phyloP scores from a whole-genome alignment of 2,888 invertebrate species.

The Acleris literana region DNA sequence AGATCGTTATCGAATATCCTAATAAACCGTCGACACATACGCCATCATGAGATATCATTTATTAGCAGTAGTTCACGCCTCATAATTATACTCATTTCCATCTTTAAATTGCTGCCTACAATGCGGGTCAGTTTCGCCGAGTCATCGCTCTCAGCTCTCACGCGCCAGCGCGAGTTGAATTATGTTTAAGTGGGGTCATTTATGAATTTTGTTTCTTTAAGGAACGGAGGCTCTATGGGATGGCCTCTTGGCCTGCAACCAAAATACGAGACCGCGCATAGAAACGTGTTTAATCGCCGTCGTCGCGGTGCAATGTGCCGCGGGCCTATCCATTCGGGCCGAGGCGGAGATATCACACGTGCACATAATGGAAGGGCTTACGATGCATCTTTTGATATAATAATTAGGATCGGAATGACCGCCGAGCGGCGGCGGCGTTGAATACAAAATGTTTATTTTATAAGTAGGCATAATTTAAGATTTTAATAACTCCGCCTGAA shows the following conservation, averaged over 20 bases:
- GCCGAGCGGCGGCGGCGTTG: conserved; percentile 53
- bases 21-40: conserved; percentile 59
- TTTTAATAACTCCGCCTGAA: conserved; percentile 69
- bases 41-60: conserved; percentile 53
- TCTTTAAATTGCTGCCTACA: conserved; percentile 54
- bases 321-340: conserved; percentile 60
- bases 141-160: conserved; percentile 65
- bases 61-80: conserved; percentile 52
- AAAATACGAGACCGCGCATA: conserved; percentile 80
- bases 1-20: conserved; percentile 51
- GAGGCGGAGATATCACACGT: conserved; percentile 56
- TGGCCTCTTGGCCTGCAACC: conserved; percentile 47
- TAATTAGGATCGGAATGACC: conserved; percentile 66
- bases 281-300: conserved; percentile 80
- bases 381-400: conserved; percentile 78
- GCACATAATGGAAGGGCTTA: conserved; percentile 59
- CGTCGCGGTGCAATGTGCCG: conserved; percentile 63
- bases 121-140: conserved; percentile 53
- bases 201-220: conserved; percentile 54
- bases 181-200: conserved; percentile 60
- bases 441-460: conserved; percentile 76
- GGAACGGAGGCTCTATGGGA: conserved; percentile 40
- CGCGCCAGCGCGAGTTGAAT: conserved; percentile 56
- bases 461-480: conserved; percentile 60
- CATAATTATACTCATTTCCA: conserved; percentile 55